Evolutionary conservation across 92 coral and sea anemone species (phyloP).

Genomic region (Epizoanthus stellaris): DNA sequence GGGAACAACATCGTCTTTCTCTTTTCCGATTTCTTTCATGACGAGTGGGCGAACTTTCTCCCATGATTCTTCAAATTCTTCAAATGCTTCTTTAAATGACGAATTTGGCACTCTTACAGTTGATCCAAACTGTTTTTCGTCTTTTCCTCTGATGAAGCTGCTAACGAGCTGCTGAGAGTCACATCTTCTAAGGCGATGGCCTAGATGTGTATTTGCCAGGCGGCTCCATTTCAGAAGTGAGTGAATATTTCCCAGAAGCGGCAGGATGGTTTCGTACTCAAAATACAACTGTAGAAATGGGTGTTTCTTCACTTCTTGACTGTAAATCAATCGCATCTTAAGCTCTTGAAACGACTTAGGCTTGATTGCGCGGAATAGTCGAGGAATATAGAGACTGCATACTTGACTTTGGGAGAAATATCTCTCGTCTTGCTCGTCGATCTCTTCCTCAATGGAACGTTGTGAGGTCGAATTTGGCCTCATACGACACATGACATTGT

Average conservation of each 20-base stretch:
- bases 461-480: not conserved
- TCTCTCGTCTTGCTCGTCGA: conserved; percentile 39
- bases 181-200: conserved; percentile 47
- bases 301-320: conserved; percentile 21
- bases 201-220: conserved; percentile 20
- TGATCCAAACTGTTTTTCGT: not conserved
- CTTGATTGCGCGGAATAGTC: conserved; percentile 46
- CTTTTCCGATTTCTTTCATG: conserved; percentile 31
- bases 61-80: conserved; percentile 48
- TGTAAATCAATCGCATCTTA: conserved; percentile 30
- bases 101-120: not conserved
- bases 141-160: conserved; percentile 13
- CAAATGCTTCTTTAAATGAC: conserved; percentile 20
- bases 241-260: not conserved
- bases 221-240: conserved; percentile 41
- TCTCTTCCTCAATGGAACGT: conserved; percentile 19
- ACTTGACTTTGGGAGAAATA: conserved; percentile 1
- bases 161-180: not conserved
- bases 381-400: conserved; percentile 15
- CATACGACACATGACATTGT: not conserved
- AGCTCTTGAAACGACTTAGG: conserved; percentile 36
- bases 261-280: conserved; percentile 30
- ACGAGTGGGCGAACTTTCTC: conserved; percentile 33
- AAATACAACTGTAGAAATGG: conserved; percentile 24
- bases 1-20: conserved; percentile 28